Evolutionary conservation across 1,140 invertebrate species (phyloP).

Genomic region (Lepidurus packardi): DNA sequence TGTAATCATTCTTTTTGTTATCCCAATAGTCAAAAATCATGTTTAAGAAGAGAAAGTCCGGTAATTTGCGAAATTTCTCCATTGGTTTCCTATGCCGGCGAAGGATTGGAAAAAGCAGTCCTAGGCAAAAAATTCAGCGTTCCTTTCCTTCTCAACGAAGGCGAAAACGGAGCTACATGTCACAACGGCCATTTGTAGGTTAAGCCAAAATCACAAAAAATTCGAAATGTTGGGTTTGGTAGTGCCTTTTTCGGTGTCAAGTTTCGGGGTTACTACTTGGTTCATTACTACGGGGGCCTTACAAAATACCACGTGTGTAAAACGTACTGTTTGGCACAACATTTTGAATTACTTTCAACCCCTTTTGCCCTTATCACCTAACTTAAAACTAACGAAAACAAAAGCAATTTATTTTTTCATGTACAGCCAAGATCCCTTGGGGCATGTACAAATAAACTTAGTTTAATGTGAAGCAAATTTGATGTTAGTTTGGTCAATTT

Average conservation of each 20-base stretch:
- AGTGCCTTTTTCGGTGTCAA: not conserved
- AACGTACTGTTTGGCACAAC: not conserved
- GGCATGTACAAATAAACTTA: too few species aligned
- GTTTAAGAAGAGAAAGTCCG: slow-evolving; percentile 50
- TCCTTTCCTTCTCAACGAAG: slow-evolving; percentile 52
- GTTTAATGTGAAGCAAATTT: too few species aligned
- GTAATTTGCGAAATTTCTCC: slow-evolving; percentile 86
- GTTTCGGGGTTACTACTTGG: not conserved
- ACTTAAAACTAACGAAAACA: too few species aligned
- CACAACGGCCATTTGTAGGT: not conserved
- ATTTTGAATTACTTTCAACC: too few species aligned
- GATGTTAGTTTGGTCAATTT: too few species aligned
- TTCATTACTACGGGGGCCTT: not conserved
- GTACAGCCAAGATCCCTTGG: too few species aligned
- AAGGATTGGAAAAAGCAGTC: slow-evolving; percentile 63
- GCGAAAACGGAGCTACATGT: not conserved
- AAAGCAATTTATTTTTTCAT: too few species aligned
- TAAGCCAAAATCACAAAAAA: not conserved
- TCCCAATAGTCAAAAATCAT: slow-evolving; percentile 45
- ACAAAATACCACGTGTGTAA: not conserved
- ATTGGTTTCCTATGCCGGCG: slow-evolving; percentile 82
- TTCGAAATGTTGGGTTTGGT: not conserved
- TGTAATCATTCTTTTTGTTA: slow-evolving; percentile 36
- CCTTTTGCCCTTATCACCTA: too few species aligned
- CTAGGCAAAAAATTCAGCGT: slow-evolving; percentile 61